Evolutionary conservation across 2,797 vertebrate species (phyloP), one percentile per base, ranked within the genome.

Genomic region (Sebastes flavidus): DNA sequence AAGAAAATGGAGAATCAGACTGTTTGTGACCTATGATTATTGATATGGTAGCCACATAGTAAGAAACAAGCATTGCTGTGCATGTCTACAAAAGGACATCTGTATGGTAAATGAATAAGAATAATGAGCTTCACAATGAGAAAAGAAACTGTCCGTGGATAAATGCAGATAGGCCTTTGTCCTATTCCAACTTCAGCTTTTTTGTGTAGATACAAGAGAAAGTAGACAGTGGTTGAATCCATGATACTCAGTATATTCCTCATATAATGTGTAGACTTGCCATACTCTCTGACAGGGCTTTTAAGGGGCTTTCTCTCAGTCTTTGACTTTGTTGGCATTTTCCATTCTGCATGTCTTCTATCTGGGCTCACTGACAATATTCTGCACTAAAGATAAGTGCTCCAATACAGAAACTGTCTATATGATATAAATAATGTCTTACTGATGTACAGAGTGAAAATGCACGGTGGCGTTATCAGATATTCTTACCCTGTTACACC

Each of bases 301-400:
- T 90, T 65, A 80, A 79, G n/a, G 59, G 12, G 16, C 24, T 78
- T 72, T 69, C 30, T 72, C 30, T 52, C 27, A 6, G 24, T 67
- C 36, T 77, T 78, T 24, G 59, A 65, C 75, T 79, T 77, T 77
- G 66, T 76, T 85, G 71, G 34, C 56, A 65, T 81, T 85, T 87
- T 81, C 22, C 36, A 22, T 79, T 80, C 27, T 71, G 52, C 27
- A 32, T 74, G 24, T 49, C 20, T 77, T 52, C 73, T 83, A 3
- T 76, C 59, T 68, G 60, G 55, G 59, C 75, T 81, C 29, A 22
- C 18, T 63, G 59, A 85, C 82, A 76, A 61, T 78, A 62, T 52
- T 83, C 8, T 72, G 65, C 69, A 68, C 59, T 76, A 71, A 74
- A 71, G 56, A 32, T 76, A 72, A 86, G 73, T 89, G 77, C 59